These are phyloP conservation scores for Onychomys torridus DNA, from an alignment of 2,797 vertebrate genomes.

Conservation along the genomic window DNA sequence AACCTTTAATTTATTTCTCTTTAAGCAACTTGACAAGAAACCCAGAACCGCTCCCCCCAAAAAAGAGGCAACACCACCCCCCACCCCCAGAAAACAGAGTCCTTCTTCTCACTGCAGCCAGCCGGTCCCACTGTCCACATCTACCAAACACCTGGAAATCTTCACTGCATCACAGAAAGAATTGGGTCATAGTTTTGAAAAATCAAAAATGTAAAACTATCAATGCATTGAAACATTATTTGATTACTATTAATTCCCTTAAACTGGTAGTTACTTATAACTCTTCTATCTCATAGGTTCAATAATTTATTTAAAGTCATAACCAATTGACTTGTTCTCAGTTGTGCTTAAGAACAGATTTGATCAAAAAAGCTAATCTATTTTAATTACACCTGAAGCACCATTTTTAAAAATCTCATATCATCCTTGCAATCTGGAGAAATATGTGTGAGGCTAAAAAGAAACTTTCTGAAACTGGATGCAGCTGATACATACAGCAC, in stretches of 20 bases:
- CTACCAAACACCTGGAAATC: neutral
- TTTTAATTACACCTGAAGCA: neutral
- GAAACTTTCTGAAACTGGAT: neutral
- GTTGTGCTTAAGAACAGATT: neutral
- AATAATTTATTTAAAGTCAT: neutral
- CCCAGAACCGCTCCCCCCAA: neutral
- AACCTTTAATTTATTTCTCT: neutral
- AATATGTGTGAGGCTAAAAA: neutral
- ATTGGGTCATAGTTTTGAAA: neutral
- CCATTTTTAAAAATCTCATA: neutral
- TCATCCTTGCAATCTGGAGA: neutral
- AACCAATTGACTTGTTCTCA: neutral
- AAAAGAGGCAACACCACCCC: too few species aligned
- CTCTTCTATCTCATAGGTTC: neutral
- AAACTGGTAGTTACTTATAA: neutral
- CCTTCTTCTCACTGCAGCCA: neutral
- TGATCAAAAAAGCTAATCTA: neutral
- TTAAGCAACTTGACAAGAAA: neutral
- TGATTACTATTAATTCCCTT: neutral
- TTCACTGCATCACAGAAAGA: neutral
- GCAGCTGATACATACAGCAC: neutral
- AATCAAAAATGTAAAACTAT: neutral
- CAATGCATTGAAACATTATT: neutral
- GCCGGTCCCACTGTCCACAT: neutral
- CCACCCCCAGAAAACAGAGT: neutral